Evolutionary conservation across 2,888 invertebrate genomes (phyloP), one percentile per base, ranked within the genome.

Genomic region (Ypsolopha scabrella): DNA sequence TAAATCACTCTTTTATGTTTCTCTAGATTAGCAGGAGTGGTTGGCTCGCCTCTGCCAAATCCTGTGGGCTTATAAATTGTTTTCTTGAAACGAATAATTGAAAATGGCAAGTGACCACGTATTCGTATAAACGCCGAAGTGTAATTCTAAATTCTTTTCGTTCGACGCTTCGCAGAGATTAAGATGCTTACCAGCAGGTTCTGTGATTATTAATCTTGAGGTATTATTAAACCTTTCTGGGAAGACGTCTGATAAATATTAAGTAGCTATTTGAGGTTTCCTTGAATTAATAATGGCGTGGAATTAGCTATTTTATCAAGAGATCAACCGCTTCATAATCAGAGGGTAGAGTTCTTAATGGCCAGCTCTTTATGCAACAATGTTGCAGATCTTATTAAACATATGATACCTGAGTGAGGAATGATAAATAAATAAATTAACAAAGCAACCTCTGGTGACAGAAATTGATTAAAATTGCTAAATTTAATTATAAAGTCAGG

Each of bases 1-100:
- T 76, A 77, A 80, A 76, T 77, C 78, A 65, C 61, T 61, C 67
- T 60, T 74, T 86, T 85, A 81, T 83, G 70, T 57, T 57, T 66
- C 61, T 58, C 54, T 10, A 68, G 83, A 85, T 85, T 83, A 85
- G 80, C 75, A 67, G 64, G 69, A 76, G 77, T 70, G 70, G 63
- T 62, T 60, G 53, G 62, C 7, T 10, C n/a, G 56, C 59, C 61
- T 7, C 4, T 9, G 43, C 43, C 7, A 37, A 57, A 57, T 53
- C 59, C 54, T 60, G 57, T 67, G 68, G 65, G 69, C 68, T 67
- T 69, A 69, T 72, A 72, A 69, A 67, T 36, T 34, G 24, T 24
- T 48, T 70, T 67, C 63, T 61, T 55, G 58, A 65, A 68, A 72
- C 64, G 68, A 69, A 71, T 74, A 73, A 80, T 72, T 75, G 77